phyloP scores from a whole-genome alignment of 2,888 invertebrate species.

The Isoperla grammatica region DNA sequence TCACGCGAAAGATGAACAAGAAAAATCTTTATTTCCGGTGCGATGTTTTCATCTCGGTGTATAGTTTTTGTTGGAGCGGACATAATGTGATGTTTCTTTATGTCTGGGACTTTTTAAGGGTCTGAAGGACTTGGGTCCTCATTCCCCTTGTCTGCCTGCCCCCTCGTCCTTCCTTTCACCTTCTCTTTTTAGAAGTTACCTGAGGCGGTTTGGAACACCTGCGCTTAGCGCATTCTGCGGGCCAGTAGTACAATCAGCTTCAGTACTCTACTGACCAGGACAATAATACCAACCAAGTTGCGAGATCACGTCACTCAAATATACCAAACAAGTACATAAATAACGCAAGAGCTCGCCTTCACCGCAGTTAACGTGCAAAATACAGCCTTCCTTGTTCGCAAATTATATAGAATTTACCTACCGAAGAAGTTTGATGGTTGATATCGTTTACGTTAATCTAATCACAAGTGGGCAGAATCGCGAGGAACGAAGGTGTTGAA shows the following conservation, averaged over 20 bases:
- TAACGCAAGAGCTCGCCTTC: neutral
- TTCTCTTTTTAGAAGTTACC: slow-evolving; percentile 10
- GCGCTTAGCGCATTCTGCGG: neutral
- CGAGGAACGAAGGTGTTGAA: no score
- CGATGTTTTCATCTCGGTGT: slow-evolving; percentile 3
- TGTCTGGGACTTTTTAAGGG: slow-evolving; percentile 17
- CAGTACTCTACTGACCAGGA: neutral
- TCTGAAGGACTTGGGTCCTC: slow-evolving; percentile 4
- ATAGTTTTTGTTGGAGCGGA: neutral
- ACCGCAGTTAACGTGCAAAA: neutral
- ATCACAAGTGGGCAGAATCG: no score
- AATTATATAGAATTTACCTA: neutral
- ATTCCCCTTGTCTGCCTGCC: neutral
- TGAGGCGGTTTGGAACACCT: slow-evolving; percentile 12
- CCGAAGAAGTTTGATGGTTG: neutral
- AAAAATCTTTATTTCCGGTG: slow-evolving; percentile 1
- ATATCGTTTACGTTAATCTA: neutral
- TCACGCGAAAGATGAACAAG: no score
- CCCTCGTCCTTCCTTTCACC: slow-evolving; percentile 4
- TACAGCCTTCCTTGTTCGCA: neutral
- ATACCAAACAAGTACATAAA: no score
- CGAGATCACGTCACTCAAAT: no score
- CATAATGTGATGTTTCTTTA: slow-evolving; percentile 7
- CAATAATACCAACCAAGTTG: no score
- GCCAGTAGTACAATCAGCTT: neutral